Percentiles rank a stretch among this genome's conserved stretches.
Evolutionary conservation across 2,113 vertebrate species (phyloP).

Genomic region (Semnopithecus entellus): DNA sequence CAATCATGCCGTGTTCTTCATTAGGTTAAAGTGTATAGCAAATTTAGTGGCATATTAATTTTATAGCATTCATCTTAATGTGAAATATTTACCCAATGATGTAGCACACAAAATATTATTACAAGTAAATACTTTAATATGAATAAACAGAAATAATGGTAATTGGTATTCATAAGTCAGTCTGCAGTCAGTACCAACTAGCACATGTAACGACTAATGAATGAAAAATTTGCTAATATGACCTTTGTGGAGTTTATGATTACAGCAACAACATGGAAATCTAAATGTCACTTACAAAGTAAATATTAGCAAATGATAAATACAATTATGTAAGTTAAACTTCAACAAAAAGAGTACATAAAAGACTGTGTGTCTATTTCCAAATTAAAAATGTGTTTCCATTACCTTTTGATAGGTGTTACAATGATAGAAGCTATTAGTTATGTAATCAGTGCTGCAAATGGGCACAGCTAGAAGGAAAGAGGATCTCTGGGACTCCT

Average conservation of each 20-base stretch:
- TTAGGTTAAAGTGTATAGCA: neutral
- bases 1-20: neutral
- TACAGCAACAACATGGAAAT: neutral
- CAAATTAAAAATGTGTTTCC: neutral
- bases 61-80: neutral
- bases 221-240: conserved; percentile 10
- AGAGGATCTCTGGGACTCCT: neutral
- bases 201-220: neutral
- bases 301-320: neutral
- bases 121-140: neutral
- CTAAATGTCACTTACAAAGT: neutral
- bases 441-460: neutral
- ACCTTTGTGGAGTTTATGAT: conserved; percentile 34
- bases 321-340: neutral
- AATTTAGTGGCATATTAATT: neutral
- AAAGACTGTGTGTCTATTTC: neutral
- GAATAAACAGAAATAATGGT: neutral
- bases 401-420: neutral
- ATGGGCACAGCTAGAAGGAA: neutral
- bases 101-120: neutral
- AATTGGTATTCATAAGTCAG: neutral
- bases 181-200: neutral
- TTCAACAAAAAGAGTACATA: neutral
- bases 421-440: neutral
- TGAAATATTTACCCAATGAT: neutral